These are phyloP conservation scores for Mola mola DNA, from an alignment of 2,113 vertebrate species.

Conservation along the genomic window DNA sequence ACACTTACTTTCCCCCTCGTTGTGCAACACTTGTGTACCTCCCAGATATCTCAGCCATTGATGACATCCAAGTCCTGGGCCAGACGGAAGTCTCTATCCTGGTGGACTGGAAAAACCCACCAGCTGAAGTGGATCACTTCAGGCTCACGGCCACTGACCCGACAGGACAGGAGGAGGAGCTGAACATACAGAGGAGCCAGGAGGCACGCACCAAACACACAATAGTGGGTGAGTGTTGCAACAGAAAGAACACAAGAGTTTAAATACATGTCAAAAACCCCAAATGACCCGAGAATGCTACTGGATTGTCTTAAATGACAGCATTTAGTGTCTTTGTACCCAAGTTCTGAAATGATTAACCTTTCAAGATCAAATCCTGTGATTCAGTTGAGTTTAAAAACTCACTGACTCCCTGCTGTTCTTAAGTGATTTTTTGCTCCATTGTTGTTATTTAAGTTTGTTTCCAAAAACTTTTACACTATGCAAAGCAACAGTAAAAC, in stretches of 20 bases:
- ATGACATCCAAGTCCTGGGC: constrained; percentile 82
- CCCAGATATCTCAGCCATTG: constrained; percentile 77
- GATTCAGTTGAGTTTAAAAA: not conserved
- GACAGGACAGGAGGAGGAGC: constrained; percentile 76
- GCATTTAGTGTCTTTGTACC: not conserved
- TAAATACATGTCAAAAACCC: no score
- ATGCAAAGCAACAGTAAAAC: no score
- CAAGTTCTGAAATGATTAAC: not conserved
- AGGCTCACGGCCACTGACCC: constrained; percentile 82
- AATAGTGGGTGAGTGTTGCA: constrained; percentile 81
- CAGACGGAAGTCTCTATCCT: constrained; percentile 87
- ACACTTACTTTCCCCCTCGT: constrained; percentile 4
- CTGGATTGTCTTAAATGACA: not conserved
- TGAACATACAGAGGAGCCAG: constrained; percentile 80
- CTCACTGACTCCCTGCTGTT: not conserved
- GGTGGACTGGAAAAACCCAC: constrained; percentile 90
- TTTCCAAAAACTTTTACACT: no score
- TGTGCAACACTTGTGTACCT: constrained; percentile 21
- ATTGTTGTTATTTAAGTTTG: no score
- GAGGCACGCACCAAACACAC: constrained; percentile 86
- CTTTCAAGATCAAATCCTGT: not conserved
- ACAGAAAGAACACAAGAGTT: no score
- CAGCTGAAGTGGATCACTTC: constrained; percentile 84
- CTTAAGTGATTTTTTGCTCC: not conserved
- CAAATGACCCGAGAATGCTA: no score